Evolutionary conservation across 2,888 invertebrate species (phyloP).

Genomic region (Temnothorax unifasciatus): DNA sequence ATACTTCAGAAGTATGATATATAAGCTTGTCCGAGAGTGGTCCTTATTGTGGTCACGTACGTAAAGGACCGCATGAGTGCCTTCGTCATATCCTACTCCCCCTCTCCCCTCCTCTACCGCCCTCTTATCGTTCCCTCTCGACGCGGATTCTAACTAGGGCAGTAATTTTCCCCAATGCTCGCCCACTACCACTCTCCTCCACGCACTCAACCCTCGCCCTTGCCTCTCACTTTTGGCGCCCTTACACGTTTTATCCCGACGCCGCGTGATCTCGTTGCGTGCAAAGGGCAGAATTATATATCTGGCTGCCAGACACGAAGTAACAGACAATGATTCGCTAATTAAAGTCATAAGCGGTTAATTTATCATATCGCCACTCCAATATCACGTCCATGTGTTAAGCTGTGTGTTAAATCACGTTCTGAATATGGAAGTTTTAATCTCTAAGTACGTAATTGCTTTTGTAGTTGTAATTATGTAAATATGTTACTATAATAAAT

Average conservation of each 20-base stretch:
- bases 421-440: background rate
- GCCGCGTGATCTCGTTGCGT: constrained; percentile 40
- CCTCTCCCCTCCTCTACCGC: background rate
- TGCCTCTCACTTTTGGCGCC: background rate
- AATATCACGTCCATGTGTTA: background rate
- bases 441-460: background rate
- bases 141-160: constrained; percentile 55
- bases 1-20: constrained; percentile 65
- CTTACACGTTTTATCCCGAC: constrained; percentile 23
- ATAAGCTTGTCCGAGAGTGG: constrained; percentile 45
- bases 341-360: constrained; percentile 30
- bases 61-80: constrained; percentile 39
- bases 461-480: background rate
- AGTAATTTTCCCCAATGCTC: constrained; percentile 68
- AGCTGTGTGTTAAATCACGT: constrained; percentile 5
- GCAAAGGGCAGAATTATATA: constrained; percentile 8
- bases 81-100: constrained; percentile 23
- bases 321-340: constrained; percentile 27
- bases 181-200: constrained; percentile 24
- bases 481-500: background rate
- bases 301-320: constrained; percentile 16
- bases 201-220: background rate
- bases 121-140: constrained; percentile 23
- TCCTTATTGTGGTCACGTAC: constrained; percentile 65
- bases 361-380: constrained; percentile 13